A percentile compares a stretch with the other conserved stretches of the same genome.
Evolutionary conservation across 2,888 invertebrate genomes (phyloP).

Genomic region (Hermaeophaga mercurialis): DNA sequence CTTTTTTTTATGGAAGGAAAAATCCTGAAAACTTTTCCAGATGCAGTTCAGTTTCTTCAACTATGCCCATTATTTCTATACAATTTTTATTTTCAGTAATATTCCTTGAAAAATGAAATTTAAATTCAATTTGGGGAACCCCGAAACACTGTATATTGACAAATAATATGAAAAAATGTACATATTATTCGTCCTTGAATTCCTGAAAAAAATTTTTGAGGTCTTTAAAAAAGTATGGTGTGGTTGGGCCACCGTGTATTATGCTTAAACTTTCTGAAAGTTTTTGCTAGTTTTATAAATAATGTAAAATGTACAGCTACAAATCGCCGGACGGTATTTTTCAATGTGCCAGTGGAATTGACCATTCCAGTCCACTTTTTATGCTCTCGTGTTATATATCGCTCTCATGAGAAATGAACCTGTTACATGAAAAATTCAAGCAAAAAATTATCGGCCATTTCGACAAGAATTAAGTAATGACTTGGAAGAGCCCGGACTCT

Average conservation of each 20-base stretch:
- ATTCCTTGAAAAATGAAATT: no score
- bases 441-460: conserved; percentile 24
- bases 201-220: no score
- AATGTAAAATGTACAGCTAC: conserved; percentile 35
- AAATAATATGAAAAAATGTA: no score
- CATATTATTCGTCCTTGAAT: no score
- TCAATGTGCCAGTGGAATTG: conserved; percentile 35
- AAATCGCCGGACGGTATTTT: conserved; percentile 39
- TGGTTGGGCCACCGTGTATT: conserved; percentile 12
- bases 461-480: conserved; percentile 25
- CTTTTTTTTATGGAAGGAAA: no score
- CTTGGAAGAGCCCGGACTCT: background rate
- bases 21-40: no score
- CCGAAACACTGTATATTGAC: no score
- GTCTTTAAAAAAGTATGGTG: background rate
- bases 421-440: conserved; percentile 26
- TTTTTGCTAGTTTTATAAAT: conserved; percentile 40
- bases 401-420: conserved; percentile 37
- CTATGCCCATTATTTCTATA: no score
- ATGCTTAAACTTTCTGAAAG: conserved; percentile 39
- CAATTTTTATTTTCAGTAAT: no score
- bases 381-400: conserved; percentile 26
- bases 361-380: conserved; percentile 36
- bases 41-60: no score
- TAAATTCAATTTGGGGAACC: no score